Percentiles rank a stretch among this genome's conserved stretches.
phyloP scores from a whole-genome alignment of 2,113 vertebrate genomes.

The Puma concolor region DNA sequence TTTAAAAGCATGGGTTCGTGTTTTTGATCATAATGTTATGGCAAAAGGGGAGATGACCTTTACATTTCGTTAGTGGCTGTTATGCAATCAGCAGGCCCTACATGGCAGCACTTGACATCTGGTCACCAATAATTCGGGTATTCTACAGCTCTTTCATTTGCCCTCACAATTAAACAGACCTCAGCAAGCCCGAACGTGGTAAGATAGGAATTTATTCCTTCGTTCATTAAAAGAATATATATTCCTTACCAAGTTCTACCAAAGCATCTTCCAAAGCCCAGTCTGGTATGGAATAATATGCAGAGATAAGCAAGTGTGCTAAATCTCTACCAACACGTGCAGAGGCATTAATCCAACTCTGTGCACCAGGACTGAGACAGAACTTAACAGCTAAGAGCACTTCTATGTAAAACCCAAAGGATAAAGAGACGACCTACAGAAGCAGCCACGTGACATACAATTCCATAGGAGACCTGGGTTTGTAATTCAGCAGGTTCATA shows the following conservation, averaged over 20 bases:
- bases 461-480: not conserved
- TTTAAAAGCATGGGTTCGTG: slow-evolving; percentile 79
- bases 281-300: not conserved
- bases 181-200: not conserved
- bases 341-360: not conserved
- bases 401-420: not conserved
- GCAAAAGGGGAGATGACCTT: slow-evolving; percentile 78
- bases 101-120: not conserved
- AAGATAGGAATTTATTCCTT: not conserved
- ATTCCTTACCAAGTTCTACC: not conserved
- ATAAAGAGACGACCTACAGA: rapidly evolving
- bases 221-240: not conserved
- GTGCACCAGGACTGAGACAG: not conserved
- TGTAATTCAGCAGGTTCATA: not conserved
- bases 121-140: not conserved
- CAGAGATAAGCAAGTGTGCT: not conserved
- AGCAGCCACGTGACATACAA: rapidly evolving
- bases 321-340: not conserved
- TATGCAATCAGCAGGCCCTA: not conserved
- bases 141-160: not conserved
- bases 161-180: not conserved
- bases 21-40: slow-evolving; percentile 75
- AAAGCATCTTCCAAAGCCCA: not conserved
- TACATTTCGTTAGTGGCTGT: slow-evolving; percentile 63
- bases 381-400: rapidly evolving